phyloP scores from a whole-genome alignment of 2,888 invertebrate genomes.

The Pristionchus mayeri region DNA sequence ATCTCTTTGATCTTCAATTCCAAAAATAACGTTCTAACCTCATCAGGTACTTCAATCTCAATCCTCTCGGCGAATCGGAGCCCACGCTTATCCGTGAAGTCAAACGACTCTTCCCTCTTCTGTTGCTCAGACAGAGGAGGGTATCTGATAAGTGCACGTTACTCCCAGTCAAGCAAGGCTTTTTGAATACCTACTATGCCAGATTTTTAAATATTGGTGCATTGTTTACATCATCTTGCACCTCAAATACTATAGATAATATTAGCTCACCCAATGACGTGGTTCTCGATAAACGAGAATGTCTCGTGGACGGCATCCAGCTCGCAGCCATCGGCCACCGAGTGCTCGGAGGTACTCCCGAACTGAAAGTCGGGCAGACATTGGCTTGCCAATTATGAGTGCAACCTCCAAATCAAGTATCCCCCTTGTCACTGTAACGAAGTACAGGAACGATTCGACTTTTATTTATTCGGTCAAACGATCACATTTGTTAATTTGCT shows the following conservation, averaged over 20 bases:
- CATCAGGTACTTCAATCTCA: neutral
- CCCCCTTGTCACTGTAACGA: too few relatives aligned
- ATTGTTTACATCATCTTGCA: too few relatives aligned
- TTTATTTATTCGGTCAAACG: too few relatives aligned
- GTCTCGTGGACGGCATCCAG: slow-evolving; percentile 72
- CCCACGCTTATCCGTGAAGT: too few relatives aligned
- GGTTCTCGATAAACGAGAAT: slow-evolving; percentile 63
- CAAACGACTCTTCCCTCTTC: neutral
- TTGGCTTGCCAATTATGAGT: too few relatives aligned
- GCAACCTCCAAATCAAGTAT: too few relatives aligned
- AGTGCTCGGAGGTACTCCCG: slow-evolving; percentile 71
- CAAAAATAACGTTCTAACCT: neutral
- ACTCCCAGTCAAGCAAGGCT: too few relatives aligned
- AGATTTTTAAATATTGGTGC: neutral
- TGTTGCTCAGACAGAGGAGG: neutral
- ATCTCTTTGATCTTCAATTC: neutral
- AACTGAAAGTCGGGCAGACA: too few relatives aligned
- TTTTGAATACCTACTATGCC: too few relatives aligned
- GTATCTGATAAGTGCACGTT: neutral
- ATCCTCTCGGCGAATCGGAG: neutral
- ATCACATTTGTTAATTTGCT: too few relatives aligned
- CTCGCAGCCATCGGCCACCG: slow-evolving; percentile 69
- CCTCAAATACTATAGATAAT: too few relatives aligned
- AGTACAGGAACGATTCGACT: too few relatives aligned
- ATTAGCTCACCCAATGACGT: neutral